Conservation (phyloP, 2,797 vertebrate species). For the Cirrhinus molitorella region DNA sequence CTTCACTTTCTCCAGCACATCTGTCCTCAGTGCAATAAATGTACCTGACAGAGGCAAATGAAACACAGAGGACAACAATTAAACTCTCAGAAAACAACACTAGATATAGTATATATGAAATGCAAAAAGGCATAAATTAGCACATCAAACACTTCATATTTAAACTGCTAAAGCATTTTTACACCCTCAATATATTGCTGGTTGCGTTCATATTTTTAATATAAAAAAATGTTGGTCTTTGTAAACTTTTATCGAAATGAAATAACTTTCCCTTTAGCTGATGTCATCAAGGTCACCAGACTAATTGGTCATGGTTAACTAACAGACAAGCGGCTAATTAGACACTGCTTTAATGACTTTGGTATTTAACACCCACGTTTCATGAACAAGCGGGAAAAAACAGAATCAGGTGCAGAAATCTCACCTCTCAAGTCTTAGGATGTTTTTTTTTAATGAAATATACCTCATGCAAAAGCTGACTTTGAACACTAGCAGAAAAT, state of each 20-base stretch:
- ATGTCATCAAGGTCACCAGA: background rate
- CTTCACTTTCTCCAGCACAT: slow-evolving; percentile 67
- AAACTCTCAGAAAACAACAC: background rate
- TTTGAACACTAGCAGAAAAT: background rate
- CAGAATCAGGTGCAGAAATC: background rate
- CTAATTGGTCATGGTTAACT: background rate
- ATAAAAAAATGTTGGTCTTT: background rate
- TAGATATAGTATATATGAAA: background rate
- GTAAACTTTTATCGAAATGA: background rate
- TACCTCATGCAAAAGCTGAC: background rate
- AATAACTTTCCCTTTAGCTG: background rate
- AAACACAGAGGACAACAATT: slow-evolving; percentile 17
- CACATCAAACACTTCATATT: background rate
- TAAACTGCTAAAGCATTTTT: background rate
- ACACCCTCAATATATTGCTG: background rate
- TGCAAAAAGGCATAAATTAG: background rate
- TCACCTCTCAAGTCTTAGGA: background rate
- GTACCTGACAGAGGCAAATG: slow-evolving; percentile 56
- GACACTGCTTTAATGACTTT: background rate
- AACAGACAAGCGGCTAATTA: background rate
- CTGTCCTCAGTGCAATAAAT: slow-evolving; percentile 69
- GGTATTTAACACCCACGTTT: background rate
- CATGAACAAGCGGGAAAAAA: background rate
- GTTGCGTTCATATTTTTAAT: background rate
- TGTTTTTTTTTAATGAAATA: background rate